Evolutionary conservation across 2,888 invertebrate species (phyloP).

Genomic region (Cantharis rustica): DNA sequence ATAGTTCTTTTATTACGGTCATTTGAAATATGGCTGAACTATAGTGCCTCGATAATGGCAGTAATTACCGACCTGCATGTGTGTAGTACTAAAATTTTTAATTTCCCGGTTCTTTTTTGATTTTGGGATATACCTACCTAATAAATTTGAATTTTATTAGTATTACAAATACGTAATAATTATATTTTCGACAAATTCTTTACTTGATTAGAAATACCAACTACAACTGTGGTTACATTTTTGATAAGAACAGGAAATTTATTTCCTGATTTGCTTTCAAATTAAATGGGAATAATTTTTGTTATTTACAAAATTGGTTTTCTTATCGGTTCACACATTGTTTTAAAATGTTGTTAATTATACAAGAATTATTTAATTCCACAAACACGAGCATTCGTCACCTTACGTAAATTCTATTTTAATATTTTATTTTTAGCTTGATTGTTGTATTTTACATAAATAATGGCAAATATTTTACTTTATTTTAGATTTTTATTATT

Average conservation of each 20-base stretch:
- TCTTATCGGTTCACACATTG: neutral
- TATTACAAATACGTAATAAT: too few species aligned
- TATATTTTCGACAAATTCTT: neutral
- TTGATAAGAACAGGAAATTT: neutral
- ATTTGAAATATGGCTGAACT: neutral
- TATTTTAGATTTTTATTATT: neutral
- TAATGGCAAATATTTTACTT: neutral
- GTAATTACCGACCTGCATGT: neutral
- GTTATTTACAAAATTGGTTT: neutral
- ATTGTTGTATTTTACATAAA: neutral
- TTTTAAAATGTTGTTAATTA: neutral
- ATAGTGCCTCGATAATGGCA: neutral
- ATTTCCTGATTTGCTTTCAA: neutral
- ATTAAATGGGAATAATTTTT: neutral
- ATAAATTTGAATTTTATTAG: neutral
- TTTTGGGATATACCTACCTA: neutral
- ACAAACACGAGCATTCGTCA: neutral
- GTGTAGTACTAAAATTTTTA: neutral
- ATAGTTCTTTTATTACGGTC: neutral
- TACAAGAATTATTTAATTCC: neutral
- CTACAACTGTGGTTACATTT: neutral
- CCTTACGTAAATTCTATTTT: slow-evolving; percentile 13
- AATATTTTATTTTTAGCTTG: slow-evolving; percentile 17
- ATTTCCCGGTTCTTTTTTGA: neutral
- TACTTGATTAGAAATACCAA: neutral